These are phyloP conservation scores for Pogonus chalceus DNA, from an alignment of 1,140 invertebrate genomes.

Conservation along the genomic window DNA sequence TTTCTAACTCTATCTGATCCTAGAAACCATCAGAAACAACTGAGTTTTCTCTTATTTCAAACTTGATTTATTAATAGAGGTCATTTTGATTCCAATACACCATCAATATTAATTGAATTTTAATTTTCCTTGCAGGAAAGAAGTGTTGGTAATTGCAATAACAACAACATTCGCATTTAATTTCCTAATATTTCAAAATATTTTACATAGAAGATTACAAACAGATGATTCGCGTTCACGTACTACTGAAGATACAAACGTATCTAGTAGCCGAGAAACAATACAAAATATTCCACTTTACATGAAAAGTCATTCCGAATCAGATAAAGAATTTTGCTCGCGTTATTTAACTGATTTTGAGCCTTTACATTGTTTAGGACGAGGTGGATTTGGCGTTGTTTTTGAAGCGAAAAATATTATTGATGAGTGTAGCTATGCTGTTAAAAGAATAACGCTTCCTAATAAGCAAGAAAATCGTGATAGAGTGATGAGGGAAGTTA, in stretches of 20 bases:
- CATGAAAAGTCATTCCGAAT: constrained; percentile 13
- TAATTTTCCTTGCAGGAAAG: constrained; percentile 46
- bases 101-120: constrained; percentile 1
- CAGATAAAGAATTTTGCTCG: constrained; percentile 42
- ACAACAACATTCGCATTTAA: constrained; percentile 52
- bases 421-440: constrained; percentile 89
- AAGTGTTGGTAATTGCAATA: constrained; percentile 59
- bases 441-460: constrained; percentile 86
- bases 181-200: constrained; percentile 34
- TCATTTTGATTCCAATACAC: no score
- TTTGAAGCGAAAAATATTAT: constrained; percentile 93
- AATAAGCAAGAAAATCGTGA: constrained; percentile 64
- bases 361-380: constrained; percentile 70
- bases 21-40: no score
- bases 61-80: no score
- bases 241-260: constrained; percentile 35
- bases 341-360: constrained; percentile 84
- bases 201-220: not conserved
- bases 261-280: constrained; percentile 19
- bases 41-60: no score
- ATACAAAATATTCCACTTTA: constrained; percentile 16
- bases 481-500: constrained; percentile 85
- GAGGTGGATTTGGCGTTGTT: constrained; percentile 94
- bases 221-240: not conserved
- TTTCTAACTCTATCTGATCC: constrained; percentile 20